Evolutionary conservation across 2,888 invertebrate species (phyloP), one percentile per base, ranked within the genome.

Genomic region (Trichacis sp.): DNA sequence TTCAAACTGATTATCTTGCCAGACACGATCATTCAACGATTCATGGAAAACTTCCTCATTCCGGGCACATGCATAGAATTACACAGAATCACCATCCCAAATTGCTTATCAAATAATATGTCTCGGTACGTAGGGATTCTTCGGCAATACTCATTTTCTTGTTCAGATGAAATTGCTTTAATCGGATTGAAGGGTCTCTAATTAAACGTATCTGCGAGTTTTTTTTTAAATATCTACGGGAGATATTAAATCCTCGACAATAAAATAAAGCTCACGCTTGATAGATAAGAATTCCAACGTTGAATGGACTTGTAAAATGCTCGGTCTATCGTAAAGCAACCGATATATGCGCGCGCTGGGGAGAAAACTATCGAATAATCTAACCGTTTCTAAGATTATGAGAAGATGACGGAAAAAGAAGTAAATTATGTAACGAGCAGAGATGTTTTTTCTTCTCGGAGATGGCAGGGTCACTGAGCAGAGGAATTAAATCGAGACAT

Each of bases 401-500:
- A 24, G 24, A 19, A 18, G 43, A 43, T 43, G 18, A 43, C 17
- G 43, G 43, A 17, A 43, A 43, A n/a, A 19, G 4, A 4, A 19
- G 20, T 54, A 54, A 54, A 54, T 58, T 45, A 50, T 33, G 18
- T 36, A 61, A 50, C 54, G 53, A 50, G 24, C 48, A 46, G 18
- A 20, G 40, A n/a, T 9, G 30, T 15, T 64, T 58, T 57, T 64
- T 58, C 17, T 29, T 24, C 33, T 5, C 54, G 38, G 24, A 15
- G 33, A 33, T 33, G 33, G 46, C 20, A 46, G 53, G 59, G 47
- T 38, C 60, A 53, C 55, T 30, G 19, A 49, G 42, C 50, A 56
- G 51, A 46, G 30, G 52, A 42, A 57, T 57, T 49, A 57, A 61
- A 65, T 57, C 65, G 50, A 61, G 65, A 54, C 61, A 61, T 61